These are phyloP conservation scores for Achatina immaculata DNA, from an alignment of 1,140 invertebrate species.

Conservation along the genomic window DNA sequence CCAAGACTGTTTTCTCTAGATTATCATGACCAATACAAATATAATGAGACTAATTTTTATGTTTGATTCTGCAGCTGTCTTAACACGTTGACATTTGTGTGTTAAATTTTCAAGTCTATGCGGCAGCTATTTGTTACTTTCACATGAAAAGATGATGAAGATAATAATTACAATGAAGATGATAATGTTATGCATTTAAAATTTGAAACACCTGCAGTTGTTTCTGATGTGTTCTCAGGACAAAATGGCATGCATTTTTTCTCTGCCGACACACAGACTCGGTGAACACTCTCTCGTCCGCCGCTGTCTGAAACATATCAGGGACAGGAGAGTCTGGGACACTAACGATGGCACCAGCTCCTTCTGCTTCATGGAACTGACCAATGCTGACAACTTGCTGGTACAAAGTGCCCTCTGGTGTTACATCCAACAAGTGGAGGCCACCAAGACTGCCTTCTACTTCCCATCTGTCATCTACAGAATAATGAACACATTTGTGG, in stretches of 20 bases:
- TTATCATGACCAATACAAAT: too few species aligned
- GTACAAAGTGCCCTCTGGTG: constrained; percentile 83
- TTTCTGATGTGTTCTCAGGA: constrained; percentile 11
- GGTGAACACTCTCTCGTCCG: constrained; percentile 54
- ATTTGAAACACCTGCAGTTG: neutral
- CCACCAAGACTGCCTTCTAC: constrained; percentile 85
- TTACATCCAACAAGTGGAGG: constrained; percentile 88
- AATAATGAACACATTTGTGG: constrained; percentile 8
- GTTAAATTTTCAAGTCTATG: too few species aligned
- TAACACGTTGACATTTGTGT: too few species aligned
- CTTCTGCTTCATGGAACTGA: constrained; percentile 63
- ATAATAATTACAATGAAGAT: too few species aligned
- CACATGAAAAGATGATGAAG: too few species aligned
- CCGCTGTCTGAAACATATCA: constrained; percentile 64
- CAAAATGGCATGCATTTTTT: constrained; percentile 38
- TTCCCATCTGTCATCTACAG: constrained; percentile 45
- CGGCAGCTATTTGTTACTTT: too few species aligned
- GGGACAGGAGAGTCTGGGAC: constrained; percentile 5
- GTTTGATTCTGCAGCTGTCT: too few species aligned
- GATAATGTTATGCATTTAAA: too few species aligned
- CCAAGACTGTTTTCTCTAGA: too few species aligned
- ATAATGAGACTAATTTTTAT: too few species aligned
- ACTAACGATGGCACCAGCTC: constrained; percentile 53
- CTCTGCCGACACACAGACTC: constrained; percentile 32
- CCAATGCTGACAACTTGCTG: constrained; percentile 89